Conservation (phyloP, 2,113 vertebrate genomes). For the Oreocharis arfaki region DNA sequence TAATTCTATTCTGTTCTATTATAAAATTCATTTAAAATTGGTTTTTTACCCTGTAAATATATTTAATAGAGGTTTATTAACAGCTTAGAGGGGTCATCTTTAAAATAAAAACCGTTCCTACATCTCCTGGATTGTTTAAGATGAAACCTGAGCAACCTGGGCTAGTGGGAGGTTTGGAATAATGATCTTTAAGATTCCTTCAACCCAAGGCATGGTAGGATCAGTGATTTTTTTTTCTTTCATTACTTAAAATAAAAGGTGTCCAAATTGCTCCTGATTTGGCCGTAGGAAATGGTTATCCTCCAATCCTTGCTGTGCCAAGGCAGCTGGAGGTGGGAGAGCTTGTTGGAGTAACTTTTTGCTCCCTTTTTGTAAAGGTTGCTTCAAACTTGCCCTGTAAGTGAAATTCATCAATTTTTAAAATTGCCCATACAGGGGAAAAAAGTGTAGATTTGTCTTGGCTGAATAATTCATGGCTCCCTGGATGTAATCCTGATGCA, state of each 20-base stretch:
- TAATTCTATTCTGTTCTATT: neutral
- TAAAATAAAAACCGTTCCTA: neutral
- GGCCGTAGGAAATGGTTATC: neutral
- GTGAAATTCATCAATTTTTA: neutral
- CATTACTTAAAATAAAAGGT: too few species aligned
- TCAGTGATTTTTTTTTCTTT: neutral
- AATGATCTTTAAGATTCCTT: neutral
- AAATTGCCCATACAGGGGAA: neutral
- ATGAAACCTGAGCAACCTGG: neutral
- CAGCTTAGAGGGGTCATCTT: neutral
- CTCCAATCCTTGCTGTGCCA: neutral
- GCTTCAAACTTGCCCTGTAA: neutral
- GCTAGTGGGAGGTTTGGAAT: neutral
- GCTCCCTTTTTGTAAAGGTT: neutral
- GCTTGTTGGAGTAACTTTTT: neutral
- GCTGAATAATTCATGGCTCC: conserved; percentile 32
- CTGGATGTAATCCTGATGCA: neutral
- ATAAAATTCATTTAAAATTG: neutral
- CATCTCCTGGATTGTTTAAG: neutral
- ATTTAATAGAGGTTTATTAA: neutral
- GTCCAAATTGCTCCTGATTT: neutral
- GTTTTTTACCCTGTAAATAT: neutral
- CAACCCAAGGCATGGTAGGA: neutral
- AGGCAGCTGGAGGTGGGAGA: neutral
- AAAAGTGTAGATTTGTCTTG: neutral